These are phyloP conservation scores for Cydia pomonella DNA, from an alignment of 1,140 invertebrate genomes.

Conservation along the genomic window DNA sequence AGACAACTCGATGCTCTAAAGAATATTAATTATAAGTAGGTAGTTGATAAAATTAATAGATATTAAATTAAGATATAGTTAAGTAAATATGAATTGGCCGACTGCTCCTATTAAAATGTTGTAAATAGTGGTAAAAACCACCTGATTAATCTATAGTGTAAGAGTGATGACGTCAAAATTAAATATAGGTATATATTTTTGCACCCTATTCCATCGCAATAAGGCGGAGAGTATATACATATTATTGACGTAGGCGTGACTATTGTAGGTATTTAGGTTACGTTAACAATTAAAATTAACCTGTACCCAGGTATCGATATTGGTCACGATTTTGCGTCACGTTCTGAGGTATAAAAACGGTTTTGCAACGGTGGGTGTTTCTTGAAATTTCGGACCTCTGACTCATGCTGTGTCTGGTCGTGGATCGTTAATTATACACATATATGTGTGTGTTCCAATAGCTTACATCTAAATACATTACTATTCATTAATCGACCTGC, in stretches of 20 bases:
- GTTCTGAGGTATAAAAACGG: neutral
- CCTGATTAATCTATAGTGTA: neutral
- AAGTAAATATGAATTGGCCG: no score
- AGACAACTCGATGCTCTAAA: no score
- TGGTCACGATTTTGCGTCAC: neutral
- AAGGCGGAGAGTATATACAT: neutral
- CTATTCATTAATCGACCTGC: neutral
- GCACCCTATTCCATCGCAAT: no score
- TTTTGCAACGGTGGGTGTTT: slow-evolving; percentile 4
- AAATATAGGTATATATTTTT: neutral
- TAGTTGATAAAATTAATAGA: no score
- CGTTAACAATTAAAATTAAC: slow-evolving; percentile 23
- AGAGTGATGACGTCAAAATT: neutral
- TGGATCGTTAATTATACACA: neutral
- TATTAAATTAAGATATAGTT: no score
- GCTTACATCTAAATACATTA: neutral
- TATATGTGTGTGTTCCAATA: neutral
- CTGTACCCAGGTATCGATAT: slow-evolving; percentile 16
- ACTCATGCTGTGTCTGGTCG: slow-evolving; percentile 9
- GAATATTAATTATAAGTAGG: no score
- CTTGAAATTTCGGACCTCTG: slow-evolving; percentile 30
- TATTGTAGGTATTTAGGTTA: neutral
- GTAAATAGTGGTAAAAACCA: neutral
- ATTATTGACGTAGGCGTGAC: slow-evolving; percentile 1
- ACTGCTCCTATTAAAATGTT: neutral